Evolutionary conservation across 2,888 invertebrate genomes (phyloP).

Genomic region (Eueremaeus valkanovi): DNA sequence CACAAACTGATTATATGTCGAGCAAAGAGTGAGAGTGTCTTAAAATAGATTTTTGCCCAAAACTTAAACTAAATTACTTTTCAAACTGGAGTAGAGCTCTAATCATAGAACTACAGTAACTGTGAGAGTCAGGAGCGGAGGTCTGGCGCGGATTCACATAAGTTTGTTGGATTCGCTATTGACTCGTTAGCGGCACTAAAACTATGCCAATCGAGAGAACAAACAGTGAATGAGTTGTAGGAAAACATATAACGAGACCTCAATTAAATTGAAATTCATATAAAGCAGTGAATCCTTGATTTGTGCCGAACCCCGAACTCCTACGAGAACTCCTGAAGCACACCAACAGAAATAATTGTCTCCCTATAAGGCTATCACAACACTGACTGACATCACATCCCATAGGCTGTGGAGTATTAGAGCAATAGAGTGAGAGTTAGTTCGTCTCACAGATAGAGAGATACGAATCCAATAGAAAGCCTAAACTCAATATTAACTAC

Average conservation of each 20-base stretch:
- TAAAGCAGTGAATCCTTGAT: slow-evolving; percentile 20
- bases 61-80: background rate
- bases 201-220: slow-evolving; percentile 4
- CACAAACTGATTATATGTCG: background rate
- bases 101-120: background rate
- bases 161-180: too few species aligned
- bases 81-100: background rate
- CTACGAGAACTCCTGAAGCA: background rate
- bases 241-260: background rate
- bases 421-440: too few species aligned
- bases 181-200: too few species aligned
- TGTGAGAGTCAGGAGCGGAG: background rate
- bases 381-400: background rate
- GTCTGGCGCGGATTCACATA: background rate
- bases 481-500: background rate
- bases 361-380: slow-evolving; percentile 12
- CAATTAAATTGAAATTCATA: slow-evolving; percentile 17
- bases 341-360: background rate
- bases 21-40: background rate
- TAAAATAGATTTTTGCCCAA: background rate
- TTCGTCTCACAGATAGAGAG: too few species aligned
- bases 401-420: too few species aligned
- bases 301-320: slow-evolving; percentile 2
- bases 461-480: background rate
- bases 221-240: background rate